Evolutionary conservation across 2,888 invertebrate species (phyloP), one percentile per base, ranked within the genome.

Genomic region (Noctua fimbriata): DNA sequence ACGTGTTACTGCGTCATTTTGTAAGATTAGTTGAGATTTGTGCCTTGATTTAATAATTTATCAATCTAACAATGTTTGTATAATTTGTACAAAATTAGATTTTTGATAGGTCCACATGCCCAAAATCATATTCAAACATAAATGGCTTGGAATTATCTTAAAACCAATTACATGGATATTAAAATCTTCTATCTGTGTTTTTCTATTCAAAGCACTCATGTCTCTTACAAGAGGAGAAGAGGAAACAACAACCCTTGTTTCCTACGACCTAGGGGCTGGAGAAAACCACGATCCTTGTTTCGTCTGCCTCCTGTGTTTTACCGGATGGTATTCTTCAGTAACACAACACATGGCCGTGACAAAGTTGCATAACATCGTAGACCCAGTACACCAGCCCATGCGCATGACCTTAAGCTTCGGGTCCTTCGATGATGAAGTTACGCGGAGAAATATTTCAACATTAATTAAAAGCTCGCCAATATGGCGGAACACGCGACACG

Each of bases 401-500:
- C 41, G 24, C 32, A 16, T 49, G 14, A 49, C 18, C 44, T 58
- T 41, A 28, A 41, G 18, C 47, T 41, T 0, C 7, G 12, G 12
- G n/a, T 12, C 32, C 52, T 63, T 41, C 32, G 1, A 44, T 52
- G 36, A 66, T 55, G 28, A 69, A 69, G 24, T 47, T 36, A 49
- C 16, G 47, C 44, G 4, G 58, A 36, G 58, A 44, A 70, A 81
- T 58, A 12, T 73, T 60, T 60, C 58, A 58, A 63, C n/a, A 81
- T 52, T 78, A 79, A 66, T 74, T 65, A 75, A 69, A 77, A 76
- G 21, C 41, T 49, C 10, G 47, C 6, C 65, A 55, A 65, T 73
- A 63, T 44, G 65, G 36, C 67, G 70, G 36, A 58, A 73, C 76
- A 79, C 85, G 82, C 47, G 80, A 87, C 84, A 72, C 71, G 69